Evolutionary conservation across 2,888 invertebrate species (phyloP), one percentile per base, ranked within the genome.

Genomic region (Euphydryas editha): DNA sequence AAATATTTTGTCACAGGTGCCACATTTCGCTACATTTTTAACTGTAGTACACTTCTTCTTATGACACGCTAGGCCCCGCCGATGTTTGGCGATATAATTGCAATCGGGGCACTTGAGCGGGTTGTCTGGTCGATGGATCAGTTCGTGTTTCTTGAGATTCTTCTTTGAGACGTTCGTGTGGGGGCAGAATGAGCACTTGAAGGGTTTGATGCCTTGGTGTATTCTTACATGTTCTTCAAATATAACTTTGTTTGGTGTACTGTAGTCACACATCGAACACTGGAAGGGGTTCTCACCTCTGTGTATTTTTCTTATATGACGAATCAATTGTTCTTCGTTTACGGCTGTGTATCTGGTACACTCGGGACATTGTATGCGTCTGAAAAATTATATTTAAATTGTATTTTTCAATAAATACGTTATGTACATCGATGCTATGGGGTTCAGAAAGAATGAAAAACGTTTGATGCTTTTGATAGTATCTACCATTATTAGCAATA

Each of bases 181-280:
- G 0, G 84, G 72, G 13, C 92, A 92, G 62, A 80, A 76, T 0
- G 80, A 71, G 56, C 92, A 92, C 75, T 86, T 84, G 71, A 81
- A 92, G 0, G 92, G 92, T 69, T 92, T 92, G 24, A 88, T 82
- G 0, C 91, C 91, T 72, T 86, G 81, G 47, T 92, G 91, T 1
- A 86, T 82, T 1, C 84, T 58, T 0, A 88, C 80, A 17, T 92
- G 91, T 17, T 90, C 91, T 11, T 86, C 84, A 46, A 89, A 90
- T 0, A 88, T 46, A 0, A 78, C 75, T 47, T 85, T 88, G 59
- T 91, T 90, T 62, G 86, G 84, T 0, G 91, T 89, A 0, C 83
- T 81, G 17, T 91, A 92, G 1, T 88, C 86, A 1, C 91, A 92
- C 86, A 88, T 85, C 44, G 76, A 81, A 18, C 91, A 92, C 10